phyloP scores from a whole-genome alignment of 2,888 invertebrate species.

The Acanthococcus lagerstroemiae region DNA sequence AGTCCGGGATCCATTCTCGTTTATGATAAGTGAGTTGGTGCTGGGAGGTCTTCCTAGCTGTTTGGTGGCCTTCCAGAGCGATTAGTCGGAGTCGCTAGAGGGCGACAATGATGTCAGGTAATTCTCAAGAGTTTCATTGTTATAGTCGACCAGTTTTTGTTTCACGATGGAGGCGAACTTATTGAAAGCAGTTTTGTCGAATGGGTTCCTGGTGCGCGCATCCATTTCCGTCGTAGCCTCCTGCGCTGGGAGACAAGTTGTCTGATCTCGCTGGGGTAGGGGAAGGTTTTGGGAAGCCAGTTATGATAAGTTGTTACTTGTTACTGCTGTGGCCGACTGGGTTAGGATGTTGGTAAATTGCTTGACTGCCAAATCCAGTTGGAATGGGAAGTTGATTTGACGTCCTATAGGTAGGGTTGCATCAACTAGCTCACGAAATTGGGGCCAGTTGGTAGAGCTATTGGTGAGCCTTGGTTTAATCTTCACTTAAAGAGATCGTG shows the following conservation, averaged over 20 bases:
- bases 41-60: not conserved
- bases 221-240: not conserved
- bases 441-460: not conserved
- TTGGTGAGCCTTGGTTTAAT: not conserved
- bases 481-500: not conserved
- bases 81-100: not conserved
- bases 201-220: not conserved
- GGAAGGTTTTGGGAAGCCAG: not conserved
- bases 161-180: not conserved
- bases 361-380: not conserved
- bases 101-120: not conserved
- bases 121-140: not conserved
- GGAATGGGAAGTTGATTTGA: not conserved
- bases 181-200: not conserved
- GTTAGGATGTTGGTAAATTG: not conserved
- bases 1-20: not conserved
- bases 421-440: not conserved
- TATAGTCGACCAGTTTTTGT: not conserved
- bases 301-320: not conserved
- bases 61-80: not conserved
- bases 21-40: too few species aligned
- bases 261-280: not conserved
- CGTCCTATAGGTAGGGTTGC: not conserved
- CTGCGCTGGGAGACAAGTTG: not conserved
- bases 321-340: not conserved